Evolutionary conservation across 2,113 vertebrate genomes (phyloP).

Genomic region (Ammospiza nelsoni): DNA sequence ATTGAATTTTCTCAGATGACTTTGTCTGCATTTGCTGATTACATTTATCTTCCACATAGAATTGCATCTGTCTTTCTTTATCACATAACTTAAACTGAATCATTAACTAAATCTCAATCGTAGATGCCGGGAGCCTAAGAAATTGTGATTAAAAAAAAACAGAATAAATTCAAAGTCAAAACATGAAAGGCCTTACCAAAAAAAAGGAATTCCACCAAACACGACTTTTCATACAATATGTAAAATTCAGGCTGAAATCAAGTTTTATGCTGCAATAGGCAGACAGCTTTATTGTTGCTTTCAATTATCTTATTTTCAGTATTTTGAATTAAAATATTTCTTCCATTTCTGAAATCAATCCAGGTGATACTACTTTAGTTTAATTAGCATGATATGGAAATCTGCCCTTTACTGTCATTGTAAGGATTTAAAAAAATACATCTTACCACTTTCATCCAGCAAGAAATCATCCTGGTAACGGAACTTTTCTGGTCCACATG

Average conservation of each 20-base stretch:
- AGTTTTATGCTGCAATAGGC: neutral
- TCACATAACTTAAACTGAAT: neutral
- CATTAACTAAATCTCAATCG: neutral
- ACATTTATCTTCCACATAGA: neutral
- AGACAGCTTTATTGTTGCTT: neutral
- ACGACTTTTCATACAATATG: neutral
- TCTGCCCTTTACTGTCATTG: constrained; percentile 8
- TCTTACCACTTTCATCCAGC: constrained; percentile 94
- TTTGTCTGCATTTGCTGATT: neutral
- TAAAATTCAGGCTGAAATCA: neutral
- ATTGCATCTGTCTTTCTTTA: neutral
- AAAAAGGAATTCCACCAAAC: neutral
- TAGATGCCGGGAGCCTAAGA: neutral
- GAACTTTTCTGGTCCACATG: constrained; percentile 98
- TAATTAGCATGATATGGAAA: constrained; percentile 38
- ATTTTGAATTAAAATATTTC: constrained; percentile 49
- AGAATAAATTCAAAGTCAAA: neutral
- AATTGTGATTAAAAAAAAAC: neutral
- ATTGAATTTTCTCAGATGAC: neutral
- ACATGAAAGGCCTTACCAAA: neutral
- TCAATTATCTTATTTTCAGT: constrained; percentile 50
- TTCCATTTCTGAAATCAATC: constrained; percentile 49
- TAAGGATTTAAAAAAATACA: constrained; percentile 51
- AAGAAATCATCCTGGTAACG: constrained; percentile 99
- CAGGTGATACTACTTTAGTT: constrained; percentile 50